These are phyloP conservation scores for Sesia bembeciformis DNA, from an alignment of 2,888 invertebrate species.

Conservation along the genomic window DNA sequence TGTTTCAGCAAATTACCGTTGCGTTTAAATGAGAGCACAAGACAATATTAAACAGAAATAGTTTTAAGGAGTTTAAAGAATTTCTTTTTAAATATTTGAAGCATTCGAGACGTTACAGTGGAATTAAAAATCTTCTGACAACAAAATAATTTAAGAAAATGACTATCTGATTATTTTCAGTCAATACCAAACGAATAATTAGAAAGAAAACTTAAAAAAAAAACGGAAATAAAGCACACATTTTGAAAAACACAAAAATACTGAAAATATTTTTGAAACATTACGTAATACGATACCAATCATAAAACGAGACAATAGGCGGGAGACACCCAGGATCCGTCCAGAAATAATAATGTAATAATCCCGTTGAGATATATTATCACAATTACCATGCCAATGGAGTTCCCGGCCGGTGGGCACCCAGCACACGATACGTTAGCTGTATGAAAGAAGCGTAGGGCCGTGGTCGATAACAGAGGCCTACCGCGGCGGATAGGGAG, in stretches of 20 bases:
- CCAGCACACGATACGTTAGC: slow-evolving; percentile 23
- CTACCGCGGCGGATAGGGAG: slow-evolving; percentile 21
- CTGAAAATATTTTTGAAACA: slow-evolving; percentile 6
- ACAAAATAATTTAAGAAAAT: no score
- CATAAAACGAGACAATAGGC: slow-evolving; percentile 44
- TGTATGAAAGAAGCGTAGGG: slow-evolving; percentile 18
- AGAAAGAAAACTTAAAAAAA: no score
- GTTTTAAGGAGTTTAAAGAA: no score
- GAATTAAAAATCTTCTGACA: no score
- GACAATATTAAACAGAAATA: no score
- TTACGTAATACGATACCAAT: slow-evolving; percentile 61
- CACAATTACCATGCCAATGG: slow-evolving; percentile 70
- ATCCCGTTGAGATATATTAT: slow-evolving; percentile 15
- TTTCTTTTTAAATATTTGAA: no score
- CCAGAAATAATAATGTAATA: slow-evolving; percentile 18
- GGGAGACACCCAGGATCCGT: slow-evolving; percentile 39
- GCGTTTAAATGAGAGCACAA: no score
- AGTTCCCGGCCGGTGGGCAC: slow-evolving; percentile 31
- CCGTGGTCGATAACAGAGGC: slow-evolving; percentile 24
- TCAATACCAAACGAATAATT: no score
- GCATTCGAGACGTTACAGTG: no score
- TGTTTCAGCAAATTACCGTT: no score
- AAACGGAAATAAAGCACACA: no score
- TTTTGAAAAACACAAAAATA: background rate
- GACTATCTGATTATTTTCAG: no score